Evolutionary conservation across 2,797 vertebrate genomes (phyloP).

Genomic region (Phaenicophaeus curvirostris): DNA sequence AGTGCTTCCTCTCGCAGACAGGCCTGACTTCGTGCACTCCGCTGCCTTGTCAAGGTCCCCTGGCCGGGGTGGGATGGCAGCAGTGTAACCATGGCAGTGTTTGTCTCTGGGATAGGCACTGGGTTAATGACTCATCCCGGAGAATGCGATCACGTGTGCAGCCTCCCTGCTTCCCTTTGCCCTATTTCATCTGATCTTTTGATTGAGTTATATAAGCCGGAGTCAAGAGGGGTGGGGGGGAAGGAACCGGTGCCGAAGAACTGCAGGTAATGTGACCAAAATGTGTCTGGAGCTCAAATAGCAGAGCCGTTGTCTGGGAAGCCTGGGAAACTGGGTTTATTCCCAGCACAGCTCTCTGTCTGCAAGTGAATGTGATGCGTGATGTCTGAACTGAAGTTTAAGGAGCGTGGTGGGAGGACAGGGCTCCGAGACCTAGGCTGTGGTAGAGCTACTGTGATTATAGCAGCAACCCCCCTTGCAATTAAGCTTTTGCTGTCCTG

Average conservation of each 20-base stretch:
- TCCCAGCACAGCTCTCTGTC: not conserved
- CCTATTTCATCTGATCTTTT: slow-evolving; percentile 69
- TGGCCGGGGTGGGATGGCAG: slow-evolving; percentile 42
- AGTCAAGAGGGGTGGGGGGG: not conserved
- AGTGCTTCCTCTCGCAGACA: not conserved
- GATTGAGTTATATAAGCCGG: slow-evolving; percentile 64
- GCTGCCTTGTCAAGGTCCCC: slow-evolving; percentile 33
- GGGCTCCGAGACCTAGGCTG: not conserved
- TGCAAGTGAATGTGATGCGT: not conserved
- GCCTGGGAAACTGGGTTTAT: not conserved
- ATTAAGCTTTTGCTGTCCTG: not conserved
- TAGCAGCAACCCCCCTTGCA: not conserved
- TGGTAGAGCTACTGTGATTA: not conserved
- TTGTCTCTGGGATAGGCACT: slow-evolving; percentile 49
- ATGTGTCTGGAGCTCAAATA: not conserved
- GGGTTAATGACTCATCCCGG: slow-evolving; percentile 63
- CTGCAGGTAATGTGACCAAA: slow-evolving; percentile 37
- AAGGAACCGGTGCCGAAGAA: slow-evolving; percentile 21
- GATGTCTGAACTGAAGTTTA: not conserved
- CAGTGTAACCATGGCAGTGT: slow-evolving; percentile 50
- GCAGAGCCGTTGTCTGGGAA: slow-evolving; percentile 33
- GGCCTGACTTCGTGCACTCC: slow-evolving; percentile 4
- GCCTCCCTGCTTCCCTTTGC: slow-evolving; percentile 67
- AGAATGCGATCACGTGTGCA: slow-evolving; percentile 52
- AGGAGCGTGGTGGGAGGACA: not conserved